Conservation (phyloP, 1,140 invertebrate genomes). For the Cotesia chilonis region DNA sequence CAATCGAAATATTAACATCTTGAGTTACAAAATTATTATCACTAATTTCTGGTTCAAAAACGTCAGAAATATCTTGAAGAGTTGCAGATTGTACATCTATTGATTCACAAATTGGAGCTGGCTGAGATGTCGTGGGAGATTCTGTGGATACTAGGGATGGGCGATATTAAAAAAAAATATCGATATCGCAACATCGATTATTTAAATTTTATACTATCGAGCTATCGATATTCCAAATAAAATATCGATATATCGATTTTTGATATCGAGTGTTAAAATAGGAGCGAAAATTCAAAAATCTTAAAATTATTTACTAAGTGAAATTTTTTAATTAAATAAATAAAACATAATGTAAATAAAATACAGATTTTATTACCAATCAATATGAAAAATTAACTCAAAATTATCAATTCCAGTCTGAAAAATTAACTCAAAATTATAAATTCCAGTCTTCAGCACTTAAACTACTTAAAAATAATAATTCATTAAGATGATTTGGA, state of each 20-base stretch:
- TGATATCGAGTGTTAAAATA: conserved; percentile 6
- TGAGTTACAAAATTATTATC: too few relatives aligned
- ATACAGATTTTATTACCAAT: too few relatives aligned
- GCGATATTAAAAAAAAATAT: conserved; percentile 10
- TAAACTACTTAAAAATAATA: conserved; percentile 32
- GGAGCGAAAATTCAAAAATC: conserved; percentile 3
- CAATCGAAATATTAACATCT: too few relatives aligned
- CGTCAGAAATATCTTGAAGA: too few relatives aligned
- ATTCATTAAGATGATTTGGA: conserved; percentile 30
- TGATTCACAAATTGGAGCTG: too few relatives aligned
- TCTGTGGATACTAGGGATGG: conserved; percentile 33
- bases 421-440: neutral
- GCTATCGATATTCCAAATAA: neutral
- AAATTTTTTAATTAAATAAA: too few relatives aligned
- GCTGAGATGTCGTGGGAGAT: too few relatives aligned
- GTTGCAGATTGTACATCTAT: too few relatives aligned
- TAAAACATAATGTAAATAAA: too few relatives aligned
- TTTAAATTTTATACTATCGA: neutral
- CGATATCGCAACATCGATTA: conserved; percentile 5
- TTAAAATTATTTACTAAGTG: neutral
- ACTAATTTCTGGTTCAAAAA: too few relatives aligned
- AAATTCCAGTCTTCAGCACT: conserved; percentile 28
- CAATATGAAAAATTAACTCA: too few relatives aligned
- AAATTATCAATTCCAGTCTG: too few relatives aligned
- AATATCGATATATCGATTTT: conserved; percentile 10